Base-by-base conservation (phyloP, 2,113 vertebrate genomes). In the Serilophus lunatus region DNA sequence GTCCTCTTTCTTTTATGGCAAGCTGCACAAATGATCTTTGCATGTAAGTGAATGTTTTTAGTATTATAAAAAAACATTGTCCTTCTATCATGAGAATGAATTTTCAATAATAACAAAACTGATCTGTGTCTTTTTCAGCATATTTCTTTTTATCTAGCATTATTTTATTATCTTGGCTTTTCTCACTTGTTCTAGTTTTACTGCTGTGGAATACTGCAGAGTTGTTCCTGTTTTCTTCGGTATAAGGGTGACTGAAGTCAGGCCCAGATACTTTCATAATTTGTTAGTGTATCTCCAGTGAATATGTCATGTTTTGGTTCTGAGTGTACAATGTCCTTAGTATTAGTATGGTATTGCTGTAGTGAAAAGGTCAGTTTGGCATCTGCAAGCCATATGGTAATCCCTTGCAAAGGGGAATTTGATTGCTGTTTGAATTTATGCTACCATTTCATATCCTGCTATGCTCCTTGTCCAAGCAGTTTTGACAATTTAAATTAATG, bases 11-110 rank as follows among this genome's bases (percentile, higher is more conserved):
- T 92, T 99, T 98, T 96, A 98, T 98, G 96, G 99, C 99, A 96
- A 99, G 99, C 98, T 99, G 99, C 95, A 98, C 98, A 93, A 99
- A 98, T 12, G 99, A 99, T 90, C 98, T 99, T 87, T 99, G 99
- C 97, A 98, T 97, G 99, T 99, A 98, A 99, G 99, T 98, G 84
- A 80, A 50, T 38, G 12, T 16, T 86, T 77, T 60, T 47, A 28
- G 18, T 90, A 3, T 45, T 63, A 8, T 33, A 3, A 59, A 77
- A 83, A 47, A 81, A 36, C 3, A 6, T 1, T 4, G 19, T 71
- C 9, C 5, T 61, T 57, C 1, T 54, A 12, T 56, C 4, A 13
- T 63, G 17, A 66, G 23, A 81, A 86, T 33, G 5, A 66, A 28
- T 84, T 65, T 6, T 19, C 71, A 59, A 51, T 60, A 8, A 45